Evolutionary conservation across 2,113 vertebrate species (phyloP).

Genomic region (Machaerirhynchus nigripectus): DNA sequence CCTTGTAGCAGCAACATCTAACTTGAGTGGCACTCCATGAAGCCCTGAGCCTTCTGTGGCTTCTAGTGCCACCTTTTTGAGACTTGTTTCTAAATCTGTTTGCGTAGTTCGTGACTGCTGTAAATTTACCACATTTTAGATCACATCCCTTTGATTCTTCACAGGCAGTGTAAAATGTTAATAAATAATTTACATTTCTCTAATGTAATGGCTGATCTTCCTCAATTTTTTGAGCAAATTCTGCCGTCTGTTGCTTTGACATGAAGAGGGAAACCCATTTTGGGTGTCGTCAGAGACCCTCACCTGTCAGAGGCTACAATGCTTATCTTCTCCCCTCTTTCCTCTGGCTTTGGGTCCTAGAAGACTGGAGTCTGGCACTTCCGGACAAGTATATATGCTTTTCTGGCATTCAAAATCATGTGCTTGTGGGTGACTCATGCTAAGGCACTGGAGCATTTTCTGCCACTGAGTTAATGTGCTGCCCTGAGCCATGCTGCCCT

Average conservation of each 20-base stretch:
- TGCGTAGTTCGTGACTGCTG: not conserved
- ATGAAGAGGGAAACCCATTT: not conserved
- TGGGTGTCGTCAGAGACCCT: not conserved
- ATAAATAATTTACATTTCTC: not conserved
- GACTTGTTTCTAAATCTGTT: not conserved
- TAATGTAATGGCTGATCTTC: not conserved
- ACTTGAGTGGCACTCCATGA: not conserved
- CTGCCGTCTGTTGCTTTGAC: not conserved
- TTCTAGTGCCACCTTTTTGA: not conserved
- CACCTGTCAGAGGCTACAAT: not conserved
- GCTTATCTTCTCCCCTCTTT: not conserved
- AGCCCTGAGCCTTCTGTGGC: not conserved
- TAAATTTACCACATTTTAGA: not conserved
- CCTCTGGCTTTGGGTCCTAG: not conserved
- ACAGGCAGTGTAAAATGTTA: not conserved
- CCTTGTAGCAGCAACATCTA: not conserved
- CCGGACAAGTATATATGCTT: not conserved
- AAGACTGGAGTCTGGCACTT: not conserved
- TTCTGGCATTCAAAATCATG: not conserved
- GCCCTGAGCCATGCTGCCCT: not conserved
- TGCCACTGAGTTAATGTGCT: not conserved
- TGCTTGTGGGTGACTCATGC: accelerated
- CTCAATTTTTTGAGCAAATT: not conserved
- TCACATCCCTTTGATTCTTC: not conserved
- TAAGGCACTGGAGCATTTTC: not conserved